A percentile compares a stretch with the other conserved stretches of the same genome.
phyloP scores from a whole-genome alignment of 2,888 invertebrate species.

The Lasioglossum calceatum region DNA sequence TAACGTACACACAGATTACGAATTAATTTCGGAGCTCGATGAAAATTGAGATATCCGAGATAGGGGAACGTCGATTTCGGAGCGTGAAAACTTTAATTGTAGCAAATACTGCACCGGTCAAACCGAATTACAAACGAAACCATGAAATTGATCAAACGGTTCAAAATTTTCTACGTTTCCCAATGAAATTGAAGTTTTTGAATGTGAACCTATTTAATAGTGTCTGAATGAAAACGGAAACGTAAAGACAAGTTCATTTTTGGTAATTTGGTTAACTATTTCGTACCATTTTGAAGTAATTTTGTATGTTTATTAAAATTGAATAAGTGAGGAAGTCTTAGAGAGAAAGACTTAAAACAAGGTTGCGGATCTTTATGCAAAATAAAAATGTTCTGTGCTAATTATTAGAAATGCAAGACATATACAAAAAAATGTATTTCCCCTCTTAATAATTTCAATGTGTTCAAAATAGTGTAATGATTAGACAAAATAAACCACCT shows the following conservation, averaged over 20 bases:
- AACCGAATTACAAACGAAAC: background rate
- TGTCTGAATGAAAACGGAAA: background rate
- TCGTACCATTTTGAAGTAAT: background rate
- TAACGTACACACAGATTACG: background rate
- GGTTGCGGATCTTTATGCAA: background rate
- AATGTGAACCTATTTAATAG: background rate
- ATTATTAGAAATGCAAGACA: background rate
- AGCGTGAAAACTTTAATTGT: background rate
- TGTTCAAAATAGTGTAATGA: background rate
- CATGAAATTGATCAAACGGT: background rate
- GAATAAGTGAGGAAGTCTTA: background rate
- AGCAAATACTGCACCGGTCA: background rate
- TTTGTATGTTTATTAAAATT: background rate
- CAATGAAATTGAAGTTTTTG: background rate
- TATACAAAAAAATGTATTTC: background rate
- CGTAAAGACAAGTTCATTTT: background rate
- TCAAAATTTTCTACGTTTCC: background rate
- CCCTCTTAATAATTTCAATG: background rate
- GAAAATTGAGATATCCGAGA: background rate
- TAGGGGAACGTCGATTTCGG: background rate
- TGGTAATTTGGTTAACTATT: background rate
- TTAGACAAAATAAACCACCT: no score
- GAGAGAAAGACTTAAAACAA: background rate
- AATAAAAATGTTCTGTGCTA: background rate
- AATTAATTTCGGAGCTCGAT: background rate